These are phyloP conservation scores for Cephalopterus ornatus DNA, from an alignment of 2,113 vertebrate genomes.

Conservation along the genomic window DNA sequence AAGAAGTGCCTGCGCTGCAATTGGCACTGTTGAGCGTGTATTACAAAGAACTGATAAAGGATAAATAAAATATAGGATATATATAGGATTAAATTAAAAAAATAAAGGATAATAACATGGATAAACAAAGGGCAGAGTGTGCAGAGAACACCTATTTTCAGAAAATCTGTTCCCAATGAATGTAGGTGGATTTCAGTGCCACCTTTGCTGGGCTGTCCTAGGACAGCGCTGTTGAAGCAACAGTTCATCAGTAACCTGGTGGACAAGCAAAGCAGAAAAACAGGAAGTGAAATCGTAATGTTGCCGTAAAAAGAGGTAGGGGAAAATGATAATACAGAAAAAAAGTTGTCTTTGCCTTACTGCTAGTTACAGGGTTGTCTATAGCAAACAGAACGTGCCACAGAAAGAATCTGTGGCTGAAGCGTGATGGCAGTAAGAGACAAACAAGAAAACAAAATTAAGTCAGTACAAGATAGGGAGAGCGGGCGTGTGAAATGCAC, in stretches of 20 bases:
- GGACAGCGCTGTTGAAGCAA: neutral
- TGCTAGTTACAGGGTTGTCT: neutral
- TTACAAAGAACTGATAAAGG: neutral
- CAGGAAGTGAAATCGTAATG: neutral
- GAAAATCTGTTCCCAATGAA: neutral
- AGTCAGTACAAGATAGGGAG: neutral
- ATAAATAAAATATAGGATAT: too few species aligned
- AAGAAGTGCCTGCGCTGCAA: neutral
- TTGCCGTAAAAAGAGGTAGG: neutral
- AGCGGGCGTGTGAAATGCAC: neutral
- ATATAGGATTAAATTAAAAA: too few species aligned
- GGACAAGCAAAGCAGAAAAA: neutral
- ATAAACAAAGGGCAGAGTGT: neutral
- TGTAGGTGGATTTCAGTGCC: neutral
- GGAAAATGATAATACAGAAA: neutral
- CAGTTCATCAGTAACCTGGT: neutral
- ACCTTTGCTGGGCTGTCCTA: neutral
- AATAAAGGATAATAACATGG: neutral
- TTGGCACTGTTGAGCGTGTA: neutral
- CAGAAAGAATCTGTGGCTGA: neutral
- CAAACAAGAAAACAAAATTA: neutral
- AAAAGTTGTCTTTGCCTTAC: neutral
- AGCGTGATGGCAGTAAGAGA: neutral
- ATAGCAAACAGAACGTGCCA: neutral
- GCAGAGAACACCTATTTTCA: neutral